Base-by-base conservation (phyloP, 2,113 vertebrate species). In the Xiphorhynchus elegans region DNA sequence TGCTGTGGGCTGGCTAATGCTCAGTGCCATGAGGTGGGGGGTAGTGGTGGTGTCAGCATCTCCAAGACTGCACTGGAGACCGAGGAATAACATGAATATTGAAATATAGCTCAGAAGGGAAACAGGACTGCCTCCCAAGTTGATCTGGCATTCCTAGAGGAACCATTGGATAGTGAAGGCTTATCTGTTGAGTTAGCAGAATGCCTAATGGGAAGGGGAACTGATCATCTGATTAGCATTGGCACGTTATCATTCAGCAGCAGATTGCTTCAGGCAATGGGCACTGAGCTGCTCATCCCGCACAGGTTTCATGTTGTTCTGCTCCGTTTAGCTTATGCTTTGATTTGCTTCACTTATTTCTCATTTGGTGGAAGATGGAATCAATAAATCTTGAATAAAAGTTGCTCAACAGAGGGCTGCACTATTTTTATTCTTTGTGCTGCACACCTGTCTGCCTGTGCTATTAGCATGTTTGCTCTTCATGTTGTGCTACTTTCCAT, bases 291-390 rank as follows among this genome's bases (percentile, higher is more conserved):
- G 80, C 74, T 92, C 64, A 67, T 67, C 84, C 83, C 0, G 1
- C 52, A n/a, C 59, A 25, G 50, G 63, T 73, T 93, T 93, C 78
- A 14, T 62, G 47, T 93, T 87, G 74, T 89, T 95, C 92, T 80
- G 85, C 92, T 93, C 76, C 5, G 10, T 92, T 92, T 92, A 86
- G 66, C 89, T 95, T 90, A 64, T 89, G 59, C 83, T 96, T 84
- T 90, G 94, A 90, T 93, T 88, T 86, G 59, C 93, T 95, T 79
- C 92, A 78, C 90, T 95, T 94, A 84, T 90, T 89, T 87, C 84
- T 92, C 63, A 68, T 93, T 91, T 85, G 55, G 72, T 92, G 72
- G 53, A 68, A 93, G 75, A 74, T 50, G 53, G 64, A 87, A 94
- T 94, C 88, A 90, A 96, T 95, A 94, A 69, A 85, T 90, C 85